Percentiles rank a stretch among this genome's conserved stretches.
These are phyloP conservation scores for Thelaira solivaga DNA, from an alignment of 2,888 invertebrate species.

Conservation along the genomic window DNA sequence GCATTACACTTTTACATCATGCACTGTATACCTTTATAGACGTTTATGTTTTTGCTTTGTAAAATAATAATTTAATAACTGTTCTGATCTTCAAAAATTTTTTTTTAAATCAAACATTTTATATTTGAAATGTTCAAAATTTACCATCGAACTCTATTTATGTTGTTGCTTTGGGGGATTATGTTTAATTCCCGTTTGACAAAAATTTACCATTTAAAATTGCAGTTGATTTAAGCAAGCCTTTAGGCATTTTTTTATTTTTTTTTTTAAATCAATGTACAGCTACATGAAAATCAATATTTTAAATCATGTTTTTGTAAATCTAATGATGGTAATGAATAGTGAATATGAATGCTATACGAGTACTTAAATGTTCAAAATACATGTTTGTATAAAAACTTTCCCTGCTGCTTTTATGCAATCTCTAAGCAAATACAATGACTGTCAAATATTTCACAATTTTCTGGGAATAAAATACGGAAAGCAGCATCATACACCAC, in stretches of 20 bases:
- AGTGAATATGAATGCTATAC: constrained; percentile 29
- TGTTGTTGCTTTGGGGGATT: neutral
- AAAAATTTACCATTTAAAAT: constrained; percentile 6
- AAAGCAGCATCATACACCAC: neutral
- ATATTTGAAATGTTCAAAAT: too few relatives aligned
- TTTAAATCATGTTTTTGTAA: constrained; percentile 29
- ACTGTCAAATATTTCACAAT: constrained; percentile 40
- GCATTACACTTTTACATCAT: too few relatives aligned
- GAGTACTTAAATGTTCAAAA: neutral
- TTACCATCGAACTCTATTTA: neutral
- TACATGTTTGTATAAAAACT: neutral
- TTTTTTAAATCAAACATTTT: too few relatives aligned
- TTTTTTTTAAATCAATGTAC: constrained; percentile 14
- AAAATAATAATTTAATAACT: too few relatives aligned
- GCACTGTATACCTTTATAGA: too few relatives aligned
- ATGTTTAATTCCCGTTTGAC: neutral
- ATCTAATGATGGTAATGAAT: constrained; percentile 33
- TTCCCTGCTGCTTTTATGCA: constrained; percentile 36
- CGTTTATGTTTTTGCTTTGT: too few relatives aligned
- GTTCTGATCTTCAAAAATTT: too few relatives aligned
- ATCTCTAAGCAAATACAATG: constrained; percentile 22
- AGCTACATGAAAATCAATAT: constrained; percentile 31
- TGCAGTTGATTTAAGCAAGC: neutral
- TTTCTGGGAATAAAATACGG: neutral
- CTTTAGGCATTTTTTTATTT: constrained; percentile 21